These are phyloP conservation scores for Papilio elwesi DNA, from an alignment of 2,888 invertebrate species.

Conservation along the genomic window DNA sequence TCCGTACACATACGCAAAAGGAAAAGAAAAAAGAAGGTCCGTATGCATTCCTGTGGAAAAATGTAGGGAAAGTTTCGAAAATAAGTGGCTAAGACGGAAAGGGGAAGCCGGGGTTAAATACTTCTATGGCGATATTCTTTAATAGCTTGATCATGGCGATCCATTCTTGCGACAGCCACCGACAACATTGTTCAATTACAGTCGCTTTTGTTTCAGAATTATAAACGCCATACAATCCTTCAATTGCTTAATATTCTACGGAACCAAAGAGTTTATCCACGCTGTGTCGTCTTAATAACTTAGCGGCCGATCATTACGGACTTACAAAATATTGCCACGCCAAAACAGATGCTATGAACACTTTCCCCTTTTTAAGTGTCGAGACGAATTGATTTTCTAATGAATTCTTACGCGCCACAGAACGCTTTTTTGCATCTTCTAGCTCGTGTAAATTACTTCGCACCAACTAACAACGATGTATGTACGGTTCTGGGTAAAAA, in stretches of 20 bases:
- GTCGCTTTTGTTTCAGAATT: neutral
- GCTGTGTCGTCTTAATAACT: conserved; percentile 39
- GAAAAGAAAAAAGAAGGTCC: too few relatives aligned
- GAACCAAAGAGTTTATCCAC: conserved; percentile 41
- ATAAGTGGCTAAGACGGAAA: too few relatives aligned
- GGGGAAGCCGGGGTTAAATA: too few relatives aligned
- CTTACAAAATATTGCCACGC: conserved; percentile 37
- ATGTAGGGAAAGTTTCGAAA: too few relatives aligned
- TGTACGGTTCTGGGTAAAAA: neutral
- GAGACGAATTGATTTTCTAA: conserved; percentile 56
- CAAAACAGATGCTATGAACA: conserved; percentile 48
- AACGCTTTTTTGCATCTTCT: conserved; percentile 37
- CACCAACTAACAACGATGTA: conserved; percentile 3
- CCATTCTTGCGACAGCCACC: neutral
- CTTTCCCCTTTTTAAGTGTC: conserved; percentile 53
- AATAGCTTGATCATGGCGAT: too few relatives aligned
- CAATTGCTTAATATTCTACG: conserved; percentile 26
- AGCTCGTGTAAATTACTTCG: conserved; percentile 21
- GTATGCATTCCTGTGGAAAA: too few relatives aligned
- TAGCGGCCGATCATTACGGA: conserved; percentile 15
- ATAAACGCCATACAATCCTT: neutral
- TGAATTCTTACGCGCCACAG: conserved; percentile 49
- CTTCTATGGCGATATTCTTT: too few relatives aligned
- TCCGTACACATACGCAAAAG: too few relatives aligned
- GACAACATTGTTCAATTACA: neutral